Conservation (phyloP, 2,888 invertebrate genomes). For the Acleris laterana region DNA sequence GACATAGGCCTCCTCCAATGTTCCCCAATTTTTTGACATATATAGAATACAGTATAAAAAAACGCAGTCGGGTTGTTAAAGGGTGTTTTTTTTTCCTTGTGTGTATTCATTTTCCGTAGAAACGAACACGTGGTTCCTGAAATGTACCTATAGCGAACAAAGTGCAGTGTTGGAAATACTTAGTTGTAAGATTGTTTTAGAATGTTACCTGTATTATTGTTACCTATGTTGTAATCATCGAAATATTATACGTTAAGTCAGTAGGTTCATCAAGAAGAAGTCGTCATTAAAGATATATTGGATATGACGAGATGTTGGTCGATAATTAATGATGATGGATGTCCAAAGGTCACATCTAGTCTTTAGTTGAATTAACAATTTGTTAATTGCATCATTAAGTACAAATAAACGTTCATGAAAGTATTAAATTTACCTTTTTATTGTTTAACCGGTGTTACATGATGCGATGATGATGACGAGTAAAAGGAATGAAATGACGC, state of each 20-base stretch:
- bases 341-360: conserved; percentile 20
- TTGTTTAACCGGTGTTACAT: background rate
- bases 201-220: conserved; percentile 15
- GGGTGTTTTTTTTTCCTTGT: no score
- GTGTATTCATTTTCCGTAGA: background rate
- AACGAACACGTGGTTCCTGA: background rate
- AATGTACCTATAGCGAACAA: background rate
- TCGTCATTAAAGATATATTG: background rate
- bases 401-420: conserved; percentile 29
- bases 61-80: no score
- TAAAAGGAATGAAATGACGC: background rate
- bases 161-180: background rate
- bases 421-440: conserved; percentile 12
- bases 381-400: conserved; percentile 26
- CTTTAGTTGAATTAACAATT: conserved; percentile 7
- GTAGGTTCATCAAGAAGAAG: conserved; percentile 3
- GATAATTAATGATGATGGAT: background rate
- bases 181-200: conserved; percentile 3
- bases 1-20: no score
- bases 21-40: no score
- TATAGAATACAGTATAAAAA: no score
- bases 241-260: conserved; percentile 2
- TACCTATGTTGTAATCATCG: conserved; percentile 14
- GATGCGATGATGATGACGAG: no score
- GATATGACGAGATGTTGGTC: background rate